Conservation (phyloP, 1,140 invertebrate genomes). For the Penaeus vannamei region DNA sequence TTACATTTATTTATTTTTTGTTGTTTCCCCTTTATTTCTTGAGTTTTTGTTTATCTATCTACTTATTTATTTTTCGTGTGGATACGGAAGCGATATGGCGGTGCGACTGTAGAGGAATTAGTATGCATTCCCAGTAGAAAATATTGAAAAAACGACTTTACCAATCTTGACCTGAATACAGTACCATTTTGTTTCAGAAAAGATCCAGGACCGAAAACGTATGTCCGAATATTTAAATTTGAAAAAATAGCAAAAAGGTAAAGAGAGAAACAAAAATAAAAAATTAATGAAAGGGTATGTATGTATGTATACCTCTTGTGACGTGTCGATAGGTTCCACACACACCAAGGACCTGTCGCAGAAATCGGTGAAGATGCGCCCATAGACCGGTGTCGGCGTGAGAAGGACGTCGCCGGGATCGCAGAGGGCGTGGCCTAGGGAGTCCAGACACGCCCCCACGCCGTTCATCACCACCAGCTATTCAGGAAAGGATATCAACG, state of each 20-base stretch:
- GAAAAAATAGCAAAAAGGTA: background rate
- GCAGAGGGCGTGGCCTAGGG: slow-evolving; percentile 43
- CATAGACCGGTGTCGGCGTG: slow-evolving; percentile 52
- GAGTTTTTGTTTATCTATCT: no score
- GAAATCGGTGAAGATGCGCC: slow-evolving; percentile 43
- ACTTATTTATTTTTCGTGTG: no score
- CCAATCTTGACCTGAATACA: no score
- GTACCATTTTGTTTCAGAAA: no score
- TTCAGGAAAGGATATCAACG: background rate
- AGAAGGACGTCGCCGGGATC: slow-evolving; percentile 50
- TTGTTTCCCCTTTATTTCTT: no score
- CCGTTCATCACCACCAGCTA: slow-evolving; percentile 52
- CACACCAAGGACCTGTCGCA: slow-evolving; percentile 31
- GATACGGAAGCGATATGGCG: no score
- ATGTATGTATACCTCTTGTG: background rate
- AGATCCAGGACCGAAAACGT: no score
- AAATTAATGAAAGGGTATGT: background rate
- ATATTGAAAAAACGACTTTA: no score
- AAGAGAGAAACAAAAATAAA: background rate
- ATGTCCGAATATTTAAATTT: background rate
- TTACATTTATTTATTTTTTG: no score
- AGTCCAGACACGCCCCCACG: slow-evolving; percentile 43
- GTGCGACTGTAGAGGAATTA: no score
- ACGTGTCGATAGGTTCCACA: slow-evolving; percentile 14
- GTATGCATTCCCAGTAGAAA: no score